These are phyloP conservation scores for Tipula vernalis DNA, from an alignment of 2,888 invertebrate species.

Conservation along the genomic window DNA sequence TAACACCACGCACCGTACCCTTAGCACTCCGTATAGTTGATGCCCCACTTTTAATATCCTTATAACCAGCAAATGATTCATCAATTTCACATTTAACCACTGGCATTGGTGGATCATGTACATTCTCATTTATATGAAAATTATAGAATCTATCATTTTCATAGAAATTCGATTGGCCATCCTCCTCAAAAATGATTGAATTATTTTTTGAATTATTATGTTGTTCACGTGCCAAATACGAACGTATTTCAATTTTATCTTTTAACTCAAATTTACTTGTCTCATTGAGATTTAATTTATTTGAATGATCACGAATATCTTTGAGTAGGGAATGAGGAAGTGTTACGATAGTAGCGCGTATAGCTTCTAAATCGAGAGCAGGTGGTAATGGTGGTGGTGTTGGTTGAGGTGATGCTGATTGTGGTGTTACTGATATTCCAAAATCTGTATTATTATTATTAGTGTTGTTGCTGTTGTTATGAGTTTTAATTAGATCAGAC, in stretches of 20 bases:
- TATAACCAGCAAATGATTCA: constrained; percentile 68
- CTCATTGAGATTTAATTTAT: constrained; percentile 27
- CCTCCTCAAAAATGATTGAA: not conserved
- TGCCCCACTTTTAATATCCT: constrained; percentile 54
- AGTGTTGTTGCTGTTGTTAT: not conserved
- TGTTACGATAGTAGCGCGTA: constrained; percentile 37
- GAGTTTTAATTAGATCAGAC: constrained; percentile 40
- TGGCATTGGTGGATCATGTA: constrained; percentile 22
- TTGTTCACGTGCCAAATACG: not conserved
- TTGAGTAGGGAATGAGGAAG: constrained; percentile 53
- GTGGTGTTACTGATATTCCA: constrained; percentile 7
- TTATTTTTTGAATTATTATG: not conserved
- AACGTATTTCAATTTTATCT: constrained; percentile 7
- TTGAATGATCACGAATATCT: constrained; percentile 54
- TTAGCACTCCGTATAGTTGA: constrained; percentile 81
- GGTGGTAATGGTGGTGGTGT: constrained; percentile 23
- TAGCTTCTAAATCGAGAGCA: constrained; percentile 33
- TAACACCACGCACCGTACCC: constrained; percentile 87
- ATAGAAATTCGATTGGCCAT: constrained; percentile 29
- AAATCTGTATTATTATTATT: constrained; percentile 5
- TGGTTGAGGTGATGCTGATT: constrained; percentile 26
- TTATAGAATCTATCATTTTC: constrained; percentile 70
- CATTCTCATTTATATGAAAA: constrained; percentile 68
- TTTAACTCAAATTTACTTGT: not conserved
- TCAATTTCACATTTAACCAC: constrained; percentile 33